Evolutionary conservation across 2,113 vertebrate genomes (phyloP).

Genomic region (Cottus gobio): DNA sequence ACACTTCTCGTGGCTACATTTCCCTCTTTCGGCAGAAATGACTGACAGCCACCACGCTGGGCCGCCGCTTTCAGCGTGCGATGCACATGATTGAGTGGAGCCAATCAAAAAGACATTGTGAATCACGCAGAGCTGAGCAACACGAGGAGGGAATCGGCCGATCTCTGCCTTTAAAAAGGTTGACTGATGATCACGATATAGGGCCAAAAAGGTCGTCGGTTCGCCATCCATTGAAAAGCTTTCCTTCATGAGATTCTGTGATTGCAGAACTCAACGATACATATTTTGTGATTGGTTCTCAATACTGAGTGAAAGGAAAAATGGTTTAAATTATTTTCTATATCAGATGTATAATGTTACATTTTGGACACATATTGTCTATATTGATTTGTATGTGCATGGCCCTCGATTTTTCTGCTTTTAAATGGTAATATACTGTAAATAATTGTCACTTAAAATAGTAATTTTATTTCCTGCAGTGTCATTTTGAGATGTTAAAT

Average conservation of each 20-base stretch:
- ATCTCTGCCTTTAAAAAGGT: background rate
- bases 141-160: background rate
- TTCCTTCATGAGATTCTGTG: background rate
- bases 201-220: background rate
- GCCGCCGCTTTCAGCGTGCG: background rate
- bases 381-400: background rate
- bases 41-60: conserved; percentile 5
- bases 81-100: conserved; percentile 2
- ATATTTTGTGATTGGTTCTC: background rate
- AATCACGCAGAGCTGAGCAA: background rate
- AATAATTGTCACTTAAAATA: background rate
- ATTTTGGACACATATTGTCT: background rate
- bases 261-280: background rate
- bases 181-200: background rate
- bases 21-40: background rate
- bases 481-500: background rate
- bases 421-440: background rate
- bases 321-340: background rate
- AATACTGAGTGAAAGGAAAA: background rate
- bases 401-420: background rate
- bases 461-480: background rate
- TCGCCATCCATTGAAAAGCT: background rate
- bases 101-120: conserved; percentile 24
- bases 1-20: background rate
- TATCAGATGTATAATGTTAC: background rate